These are phyloP conservation scores for Epizoanthus illoricatus DNA, from an alignment of 92 coral and sea anemone genomes.

Conservation along the genomic window DNA sequence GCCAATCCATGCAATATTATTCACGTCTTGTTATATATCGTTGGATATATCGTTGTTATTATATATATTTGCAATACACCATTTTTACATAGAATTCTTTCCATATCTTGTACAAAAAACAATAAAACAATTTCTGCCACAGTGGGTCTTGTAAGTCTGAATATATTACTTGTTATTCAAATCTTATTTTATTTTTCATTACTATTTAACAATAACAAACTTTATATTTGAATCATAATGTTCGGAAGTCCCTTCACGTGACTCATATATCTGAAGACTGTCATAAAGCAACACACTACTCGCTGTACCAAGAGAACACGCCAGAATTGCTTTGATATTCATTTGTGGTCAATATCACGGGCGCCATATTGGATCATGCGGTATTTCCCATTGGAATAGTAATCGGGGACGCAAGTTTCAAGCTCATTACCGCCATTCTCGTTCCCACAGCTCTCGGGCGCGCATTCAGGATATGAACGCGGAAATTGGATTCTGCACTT, in stretches of 20 bases:
- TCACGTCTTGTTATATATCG: background rate
- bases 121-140: background rate
- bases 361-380: too few relatives aligned
- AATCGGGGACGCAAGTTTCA: too few relatives aligned
- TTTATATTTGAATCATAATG: background rate
- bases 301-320: too few relatives aligned
- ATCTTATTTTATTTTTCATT: conserved; percentile 7
- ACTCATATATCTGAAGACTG: too few relatives aligned
- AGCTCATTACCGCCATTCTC: too few relatives aligned
- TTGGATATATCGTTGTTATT: background rate
- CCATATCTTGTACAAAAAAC: conserved; percentile 14
- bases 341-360: too few relatives aligned
- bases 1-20: background rate
- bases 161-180: conserved; percentile 32
- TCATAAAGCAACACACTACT: too few relatives aligned
- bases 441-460: too few relatives aligned
- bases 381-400: too few relatives aligned
- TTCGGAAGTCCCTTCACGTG: background rate
- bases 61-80: background rate
- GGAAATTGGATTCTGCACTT: too few relatives aligned
- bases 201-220: conserved; percentile 27
- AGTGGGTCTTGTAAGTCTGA: background rate
- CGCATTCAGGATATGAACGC: too few relatives aligned
- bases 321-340: too few relatives aligned
- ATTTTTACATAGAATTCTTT: conserved; percentile 25